phyloP scores from a whole-genome alignment of 2,888 invertebrate genomes.

The Epirrhoe tristata region DNA sequence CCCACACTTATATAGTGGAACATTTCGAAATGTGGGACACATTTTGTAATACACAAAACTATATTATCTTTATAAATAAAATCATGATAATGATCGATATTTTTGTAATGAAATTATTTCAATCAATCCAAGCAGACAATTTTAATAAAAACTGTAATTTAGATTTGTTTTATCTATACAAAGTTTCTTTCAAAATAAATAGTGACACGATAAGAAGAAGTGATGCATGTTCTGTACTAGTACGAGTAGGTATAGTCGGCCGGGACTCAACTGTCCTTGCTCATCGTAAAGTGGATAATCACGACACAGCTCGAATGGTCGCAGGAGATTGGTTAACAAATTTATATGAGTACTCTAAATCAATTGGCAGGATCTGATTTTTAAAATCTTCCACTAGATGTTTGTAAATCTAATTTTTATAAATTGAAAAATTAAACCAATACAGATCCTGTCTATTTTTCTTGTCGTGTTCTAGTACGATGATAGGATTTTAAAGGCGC shows the following conservation, averaged over 20 bases:
- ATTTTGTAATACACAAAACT: conserved; percentile 10
- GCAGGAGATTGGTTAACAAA: conserved; percentile 73
- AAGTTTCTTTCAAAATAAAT: no score
- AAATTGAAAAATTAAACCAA: conserved; percentile 3
- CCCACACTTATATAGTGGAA: conserved; percentile 24
- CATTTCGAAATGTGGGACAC: conserved; percentile 21
- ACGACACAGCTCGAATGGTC: conserved; percentile 65
- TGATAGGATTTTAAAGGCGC: no score
- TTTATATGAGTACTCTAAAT: conserved; percentile 67
- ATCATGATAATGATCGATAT: not conserved
- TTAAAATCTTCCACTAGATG: conserved; percentile 50
- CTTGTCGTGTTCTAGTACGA: no score
- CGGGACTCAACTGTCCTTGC: conserved; percentile 70
- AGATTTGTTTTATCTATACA: no score
- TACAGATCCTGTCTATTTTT: not conserved
- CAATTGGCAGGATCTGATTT: conserved; percentile 57
- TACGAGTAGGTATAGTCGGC: conserved; percentile 61
- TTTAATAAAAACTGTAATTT: no score
- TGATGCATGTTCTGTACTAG: conserved; percentile 29
- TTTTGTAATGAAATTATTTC: conserved; percentile 57
- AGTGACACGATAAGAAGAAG: not conserved
- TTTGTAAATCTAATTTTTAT: conserved; percentile 24
- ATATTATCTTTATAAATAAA: not conserved
- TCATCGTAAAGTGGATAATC: conserved; percentile 78
- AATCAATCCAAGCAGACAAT: conserved; percentile 37